Evolutionary conservation across 2,797 vertebrate species (phyloP).

Genomic region (Bothrops alternatus): DNA sequence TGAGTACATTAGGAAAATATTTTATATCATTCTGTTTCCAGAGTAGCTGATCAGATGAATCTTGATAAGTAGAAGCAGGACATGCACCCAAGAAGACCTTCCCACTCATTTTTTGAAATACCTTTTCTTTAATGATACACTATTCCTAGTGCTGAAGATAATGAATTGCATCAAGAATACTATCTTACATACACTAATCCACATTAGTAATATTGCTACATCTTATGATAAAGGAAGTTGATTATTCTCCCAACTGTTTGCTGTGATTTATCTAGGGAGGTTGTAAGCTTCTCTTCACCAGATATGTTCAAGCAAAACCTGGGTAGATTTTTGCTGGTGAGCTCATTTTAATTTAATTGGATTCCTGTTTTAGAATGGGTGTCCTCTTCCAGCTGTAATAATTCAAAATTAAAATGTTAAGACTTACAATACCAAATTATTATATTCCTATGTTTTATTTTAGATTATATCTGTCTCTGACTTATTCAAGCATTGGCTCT

Average conservation of each 20-base stretch:
- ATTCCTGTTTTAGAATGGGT: not conserved
- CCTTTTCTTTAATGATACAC: not conserved
- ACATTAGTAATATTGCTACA: not conserved
- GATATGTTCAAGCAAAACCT: not conserved
- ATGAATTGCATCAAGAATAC: not conserved
- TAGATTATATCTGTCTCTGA: conserved; percentile 61
- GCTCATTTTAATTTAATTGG: not conserved
- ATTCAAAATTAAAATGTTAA: not conserved
- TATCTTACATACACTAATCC: not conserved
- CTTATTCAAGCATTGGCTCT: conserved; percentile 43
- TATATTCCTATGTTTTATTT: conserved; percentile 36
- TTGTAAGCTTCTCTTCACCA: not conserved
- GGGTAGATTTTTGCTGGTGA: not conserved
- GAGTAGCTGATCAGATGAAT: not conserved
- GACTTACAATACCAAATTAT: conserved; percentile 5
- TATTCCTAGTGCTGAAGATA: not conserved
- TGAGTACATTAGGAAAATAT: not conserved
- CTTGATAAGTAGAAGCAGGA: not conserved
- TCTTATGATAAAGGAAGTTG: not conserved
- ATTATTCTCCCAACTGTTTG: not conserved
- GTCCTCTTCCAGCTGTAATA: not conserved
- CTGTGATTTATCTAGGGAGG: not conserved
- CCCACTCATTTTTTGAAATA: not conserved
- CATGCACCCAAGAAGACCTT: not conserved
- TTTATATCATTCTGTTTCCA: not conserved